These are phyloP conservation scores for Eulimnadia texana DNA, from an alignment of 1,140 invertebrate species.

Conservation along the genomic window DNA sequence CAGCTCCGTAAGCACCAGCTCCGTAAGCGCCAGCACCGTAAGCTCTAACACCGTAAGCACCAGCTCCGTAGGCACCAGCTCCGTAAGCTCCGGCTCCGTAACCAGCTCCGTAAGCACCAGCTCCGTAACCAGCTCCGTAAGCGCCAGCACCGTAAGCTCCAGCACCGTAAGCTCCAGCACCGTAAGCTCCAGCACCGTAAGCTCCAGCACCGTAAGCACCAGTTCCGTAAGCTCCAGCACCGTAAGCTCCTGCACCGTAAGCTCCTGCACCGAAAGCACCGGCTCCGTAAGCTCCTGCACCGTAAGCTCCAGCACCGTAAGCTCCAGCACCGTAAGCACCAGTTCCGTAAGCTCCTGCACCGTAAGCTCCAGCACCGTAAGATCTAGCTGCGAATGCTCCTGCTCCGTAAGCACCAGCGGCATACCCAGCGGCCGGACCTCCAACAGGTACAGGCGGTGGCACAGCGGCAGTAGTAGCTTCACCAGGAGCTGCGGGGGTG, in stretches of 20 bases:
- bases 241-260: constrained; percentile 4
- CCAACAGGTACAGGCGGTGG: neutral
- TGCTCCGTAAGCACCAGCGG: neutral
- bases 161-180: neutral
- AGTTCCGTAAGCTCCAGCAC: constrained; percentile 1
- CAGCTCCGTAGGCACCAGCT: neutral
- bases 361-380: neutral
- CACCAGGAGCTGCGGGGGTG: constrained; percentile 13
- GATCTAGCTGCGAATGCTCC: neutral
- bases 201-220: neutral
- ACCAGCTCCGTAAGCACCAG: neutral
- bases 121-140: neutral
- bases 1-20: neutral
- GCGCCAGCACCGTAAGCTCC: neutral
- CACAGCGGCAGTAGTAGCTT: constrained; percentile 15
- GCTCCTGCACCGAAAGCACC: neutral
- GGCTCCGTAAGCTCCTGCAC: constrained; percentile 1
- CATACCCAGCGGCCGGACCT: neutral
- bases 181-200: neutral
- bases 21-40: neutral
- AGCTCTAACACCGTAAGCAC: neutral
- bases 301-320: neutral
- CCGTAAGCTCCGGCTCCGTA: neutral
- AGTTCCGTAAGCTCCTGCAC: neutral
- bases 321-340: neutral